These are phyloP conservation scores for Heliothis peltigera DNA, from an alignment of 2,888 invertebrate species.

Conservation along the genomic window DNA sequence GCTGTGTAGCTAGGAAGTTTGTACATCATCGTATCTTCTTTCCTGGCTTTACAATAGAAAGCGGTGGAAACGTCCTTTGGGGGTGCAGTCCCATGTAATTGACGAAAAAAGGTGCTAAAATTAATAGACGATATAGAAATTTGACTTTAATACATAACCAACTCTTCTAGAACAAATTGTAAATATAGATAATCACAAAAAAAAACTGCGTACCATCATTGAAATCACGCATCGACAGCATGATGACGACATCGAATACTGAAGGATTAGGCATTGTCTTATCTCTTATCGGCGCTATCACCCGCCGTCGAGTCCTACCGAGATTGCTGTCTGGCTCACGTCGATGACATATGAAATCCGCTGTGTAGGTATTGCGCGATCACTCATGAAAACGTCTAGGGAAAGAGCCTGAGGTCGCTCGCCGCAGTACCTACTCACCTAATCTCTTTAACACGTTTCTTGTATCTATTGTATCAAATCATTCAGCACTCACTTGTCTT, in stretches of 20 bases:
- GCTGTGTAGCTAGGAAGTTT: no score
- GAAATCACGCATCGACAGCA: slow-evolving; percentile 52
- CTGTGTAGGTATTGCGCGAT: neutral
- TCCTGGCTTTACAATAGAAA: no score
- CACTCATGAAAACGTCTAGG: slow-evolving; percentile 8
- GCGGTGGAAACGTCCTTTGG: no score
- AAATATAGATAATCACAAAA: no score
- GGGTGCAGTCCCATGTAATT: no score
- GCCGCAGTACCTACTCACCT: neutral
- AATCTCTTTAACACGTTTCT: slow-evolving; percentile 1
- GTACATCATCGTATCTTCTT: no score
- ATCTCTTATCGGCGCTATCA: slow-evolving; percentile 68
- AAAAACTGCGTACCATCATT: slow-evolving; percentile 9
- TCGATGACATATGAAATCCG: slow-evolving; percentile 21
- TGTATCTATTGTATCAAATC: slow-evolving; percentile 3
- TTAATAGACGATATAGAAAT: no score
- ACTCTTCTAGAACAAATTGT: no score
- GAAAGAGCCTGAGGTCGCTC: slow-evolving; percentile 2
- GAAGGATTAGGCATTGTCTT: slow-evolving; percentile 61
- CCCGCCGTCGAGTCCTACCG: slow-evolving; percentile 56
- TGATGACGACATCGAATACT: slow-evolving; percentile 54
- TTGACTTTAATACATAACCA: no score
- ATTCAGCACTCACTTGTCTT: slow-evolving; percentile 13
- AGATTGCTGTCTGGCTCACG: slow-evolving; percentile 62
- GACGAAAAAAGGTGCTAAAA: no score